phyloP scores from a whole-genome alignment of 2,797 vertebrate genomes.

The Setipinna tenuifilis region DNA sequence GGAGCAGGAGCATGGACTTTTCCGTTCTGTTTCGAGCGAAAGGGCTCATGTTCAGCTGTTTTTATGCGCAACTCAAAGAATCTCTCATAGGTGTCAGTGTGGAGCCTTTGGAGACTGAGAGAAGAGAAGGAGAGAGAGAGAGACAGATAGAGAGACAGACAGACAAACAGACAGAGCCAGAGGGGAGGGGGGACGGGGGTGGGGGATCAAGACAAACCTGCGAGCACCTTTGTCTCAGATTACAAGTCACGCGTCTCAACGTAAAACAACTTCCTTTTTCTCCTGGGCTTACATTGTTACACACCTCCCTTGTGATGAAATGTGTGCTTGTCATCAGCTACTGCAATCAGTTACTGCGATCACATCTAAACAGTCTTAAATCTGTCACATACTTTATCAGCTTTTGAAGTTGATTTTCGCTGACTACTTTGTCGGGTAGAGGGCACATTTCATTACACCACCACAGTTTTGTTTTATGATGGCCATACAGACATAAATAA shows the following conservation, averaged over 20 bases:
- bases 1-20: neutral
- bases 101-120: neutral
- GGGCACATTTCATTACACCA: neutral
- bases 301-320: neutral
- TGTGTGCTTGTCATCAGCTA: neutral
- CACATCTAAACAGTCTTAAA: neutral
- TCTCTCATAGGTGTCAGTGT: conserved; percentile 6
- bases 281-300: neutral
- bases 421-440: neutral
- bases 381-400: conserved; percentile 17
- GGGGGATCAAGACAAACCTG: conserved; percentile 39
- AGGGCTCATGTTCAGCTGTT: neutral
- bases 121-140: neutral
- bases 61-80: neutral
- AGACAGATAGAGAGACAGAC: neutral
- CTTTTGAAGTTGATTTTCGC: conserved; percentile 35
- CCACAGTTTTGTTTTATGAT: conserved; percentile 5
- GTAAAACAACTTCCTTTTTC: conserved; percentile 13
- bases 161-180: no score
- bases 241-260: neutral
- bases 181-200: no score
- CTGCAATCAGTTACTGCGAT: conserved; percentile 14
- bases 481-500: neutral
- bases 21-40: neutral
- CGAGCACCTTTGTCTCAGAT: conserved; percentile 27